Percentiles rank a stretch among this genome's conserved stretches.
phyloP scores from a whole-genome alignment of 1,140 invertebrate species.

The Cydia strobilella region DNA sequence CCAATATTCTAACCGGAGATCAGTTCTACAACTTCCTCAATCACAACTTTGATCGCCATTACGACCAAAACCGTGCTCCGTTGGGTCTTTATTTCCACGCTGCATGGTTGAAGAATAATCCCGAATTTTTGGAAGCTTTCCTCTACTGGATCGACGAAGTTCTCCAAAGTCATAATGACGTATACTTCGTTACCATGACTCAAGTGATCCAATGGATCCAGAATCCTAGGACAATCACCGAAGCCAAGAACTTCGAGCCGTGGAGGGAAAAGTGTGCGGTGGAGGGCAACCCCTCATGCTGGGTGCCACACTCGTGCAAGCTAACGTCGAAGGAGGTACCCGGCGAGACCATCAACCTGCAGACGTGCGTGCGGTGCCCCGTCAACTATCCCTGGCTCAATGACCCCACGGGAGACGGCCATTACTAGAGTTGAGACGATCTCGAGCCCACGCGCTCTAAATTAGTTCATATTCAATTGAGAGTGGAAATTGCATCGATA shows the following conservation, averaged over 20 bases:
- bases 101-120: slow-evolving; percentile 97
- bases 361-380: slow-evolving; percentile 95
- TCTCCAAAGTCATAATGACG: slow-evolving; percentile 92
- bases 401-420: slow-evolving; percentile 95
- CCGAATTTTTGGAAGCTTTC: slow-evolving; percentile 95
- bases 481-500: slow-evolving; percentile 63
- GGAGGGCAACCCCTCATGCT: slow-evolving; percentile 89
- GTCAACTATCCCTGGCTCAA: slow-evolving; percentile 97
- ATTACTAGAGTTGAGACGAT: slow-evolving; percentile 85
- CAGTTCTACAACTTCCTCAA: slow-evolving; percentile 98
- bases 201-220: slow-evolving; percentile 98
- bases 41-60: slow-evolving; percentile 97
- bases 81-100: slow-evolving; percentile 97
- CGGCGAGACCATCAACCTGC: slow-evolving; percentile 95
- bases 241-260: slow-evolving; percentile 95
- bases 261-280: slow-evolving; percentile 96
- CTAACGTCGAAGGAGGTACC: slow-evolving; percentile 95
- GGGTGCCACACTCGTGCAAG: slow-evolving; percentile 94
- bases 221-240: slow-evolving; percentile 90
- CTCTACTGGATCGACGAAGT: slow-evolving; percentile 97
- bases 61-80: slow-evolving; percentile 95
- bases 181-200: slow-evolving; percentile 98
- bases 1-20: slow-evolving; percentile 94
- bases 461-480: slow-evolving; percentile 71
- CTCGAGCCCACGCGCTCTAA: slow-evolving; percentile 69